phyloP scores from a whole-genome alignment of 2,888 invertebrate species.

The Ligdia adustata region DNA sequence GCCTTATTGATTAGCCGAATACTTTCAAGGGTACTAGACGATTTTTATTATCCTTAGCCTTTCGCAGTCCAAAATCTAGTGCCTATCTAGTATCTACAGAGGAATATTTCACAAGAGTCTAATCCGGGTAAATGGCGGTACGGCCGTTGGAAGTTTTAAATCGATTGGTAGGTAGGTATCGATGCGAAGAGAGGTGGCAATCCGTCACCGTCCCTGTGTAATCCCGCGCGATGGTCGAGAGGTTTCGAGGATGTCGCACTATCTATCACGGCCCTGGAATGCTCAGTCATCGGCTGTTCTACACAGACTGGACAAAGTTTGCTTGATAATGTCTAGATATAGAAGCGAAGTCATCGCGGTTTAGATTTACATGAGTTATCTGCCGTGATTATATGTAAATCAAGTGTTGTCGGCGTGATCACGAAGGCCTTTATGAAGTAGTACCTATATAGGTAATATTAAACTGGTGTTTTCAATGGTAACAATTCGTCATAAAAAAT shows the following conservation, averaged over 20 bases:
- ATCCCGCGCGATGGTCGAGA: conserved; percentile 76
- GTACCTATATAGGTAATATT: too few species aligned
- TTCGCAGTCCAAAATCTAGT: conserved; percentile 14
- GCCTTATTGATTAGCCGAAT: background rate
- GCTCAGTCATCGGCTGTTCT: conserved; percentile 57
- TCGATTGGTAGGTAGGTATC: conserved; percentile 72
- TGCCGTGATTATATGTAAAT: too few species aligned
- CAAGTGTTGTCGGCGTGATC: too few species aligned
- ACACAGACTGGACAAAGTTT: too few species aligned
- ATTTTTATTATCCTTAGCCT: conserved; percentile 23
- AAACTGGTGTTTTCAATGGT: too few species aligned
- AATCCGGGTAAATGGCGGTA: conserved; percentile 34
- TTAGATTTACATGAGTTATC: too few species aligned
- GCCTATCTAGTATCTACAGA: conserved; percentile 14
- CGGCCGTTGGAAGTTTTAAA: conserved; percentile 62
- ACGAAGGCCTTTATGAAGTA: too few species aligned
- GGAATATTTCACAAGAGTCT: conserved; percentile 30
- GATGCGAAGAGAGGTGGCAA: conserved; percentile 68
- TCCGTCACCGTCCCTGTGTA: conserved; percentile 79
- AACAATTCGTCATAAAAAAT: too few species aligned
- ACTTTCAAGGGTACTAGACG: conserved; percentile 17
- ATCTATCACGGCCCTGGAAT: conserved; percentile 70
- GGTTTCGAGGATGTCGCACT: conserved; percentile 66
- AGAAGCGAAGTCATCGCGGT: too few species aligned
- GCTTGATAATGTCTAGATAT: too few species aligned